Evolutionary conservation across 2,888 invertebrate species (phyloP).

Genomic region (Tiliacea aurago): DNA sequence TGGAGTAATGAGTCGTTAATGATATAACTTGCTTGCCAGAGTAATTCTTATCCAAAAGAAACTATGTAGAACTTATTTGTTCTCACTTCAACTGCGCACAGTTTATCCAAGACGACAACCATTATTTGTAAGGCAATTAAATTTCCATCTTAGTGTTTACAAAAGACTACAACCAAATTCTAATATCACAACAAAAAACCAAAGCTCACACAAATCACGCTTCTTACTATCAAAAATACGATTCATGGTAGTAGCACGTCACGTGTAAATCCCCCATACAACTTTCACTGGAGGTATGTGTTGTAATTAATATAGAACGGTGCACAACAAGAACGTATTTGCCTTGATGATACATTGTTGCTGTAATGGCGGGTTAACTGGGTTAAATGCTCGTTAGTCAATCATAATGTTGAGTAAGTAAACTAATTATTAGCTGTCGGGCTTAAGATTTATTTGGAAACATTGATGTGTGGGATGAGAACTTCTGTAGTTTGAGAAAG

Average conservation of each 20-base stretch:
- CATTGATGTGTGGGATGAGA: background rate
- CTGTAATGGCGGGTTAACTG: constrained; percentile 42
- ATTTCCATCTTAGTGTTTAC: background rate
- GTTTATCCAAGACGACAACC: background rate
- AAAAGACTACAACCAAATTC: background rate
- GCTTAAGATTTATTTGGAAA: constrained; percentile 12
- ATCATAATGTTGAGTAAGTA: constrained; percentile 39
- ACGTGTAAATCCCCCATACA: constrained; percentile 53
- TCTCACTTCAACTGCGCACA: background rate
- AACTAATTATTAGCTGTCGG: constrained; percentile 24
- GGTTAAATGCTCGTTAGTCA: constrained; percentile 55
- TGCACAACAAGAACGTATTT: constrained; percentile 63
- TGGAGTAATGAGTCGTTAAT: constrained; percentile 6
- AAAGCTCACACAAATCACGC: constrained; percentile 11
- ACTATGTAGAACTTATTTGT: background rate
- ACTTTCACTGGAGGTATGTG: constrained; percentile 64
- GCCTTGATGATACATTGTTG: constrained; percentile 61
- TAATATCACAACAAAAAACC: background rate
- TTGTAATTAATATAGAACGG: constrained; percentile 66
- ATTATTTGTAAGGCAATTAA: too few relatives aligned
- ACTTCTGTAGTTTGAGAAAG: background rate
- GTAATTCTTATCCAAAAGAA: background rate
- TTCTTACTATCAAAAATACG: constrained; percentile 6
- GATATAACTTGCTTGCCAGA: background rate
- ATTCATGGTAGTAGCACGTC: constrained; percentile 51